Evolutionary conservation across 2,888 invertebrate genomes (phyloP).

Genomic region (Chymomyza caudatula): DNA sequence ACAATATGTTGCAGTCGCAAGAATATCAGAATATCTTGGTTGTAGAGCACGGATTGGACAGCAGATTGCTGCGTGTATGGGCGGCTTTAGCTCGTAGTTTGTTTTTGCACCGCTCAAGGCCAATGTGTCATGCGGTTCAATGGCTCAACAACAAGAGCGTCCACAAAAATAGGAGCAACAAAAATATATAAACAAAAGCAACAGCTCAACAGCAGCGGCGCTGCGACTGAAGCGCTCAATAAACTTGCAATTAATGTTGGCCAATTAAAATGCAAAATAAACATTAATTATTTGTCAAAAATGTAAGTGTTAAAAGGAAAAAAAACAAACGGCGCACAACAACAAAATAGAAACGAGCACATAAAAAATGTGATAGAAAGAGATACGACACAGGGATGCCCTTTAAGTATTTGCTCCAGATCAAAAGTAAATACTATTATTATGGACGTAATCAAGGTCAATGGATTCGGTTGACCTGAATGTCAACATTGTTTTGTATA

Average conservation of each 20-base stretch:
- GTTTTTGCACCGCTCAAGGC: slow-evolving; percentile 39
- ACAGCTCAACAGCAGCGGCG: slow-evolving; percentile 15
- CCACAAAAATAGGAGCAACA: slow-evolving; percentile 21
- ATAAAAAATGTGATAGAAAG: neutral
- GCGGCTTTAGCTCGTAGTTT: neutral
- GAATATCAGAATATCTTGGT: too few relatives aligned
- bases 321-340: neutral
- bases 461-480: too few relatives aligned
- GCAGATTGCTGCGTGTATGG: too few relatives aligned
- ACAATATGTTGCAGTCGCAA: too few relatives aligned
- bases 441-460: too few relatives aligned
- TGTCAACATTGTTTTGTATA: too few relatives aligned
- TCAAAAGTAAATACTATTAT: too few relatives aligned
- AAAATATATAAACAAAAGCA: neutral
- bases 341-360: neutral
- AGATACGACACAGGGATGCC: too few relatives aligned
- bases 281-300: slow-evolving; percentile 69
- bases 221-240: slow-evolving; percentile 47
- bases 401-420: neutral
- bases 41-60: too few relatives aligned
- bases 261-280: slow-evolving; percentile 72
- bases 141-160: slow-evolving; percentile 35
- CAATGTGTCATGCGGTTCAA: slow-evolving; percentile 43
- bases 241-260: slow-evolving; percentile 71
- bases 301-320: slow-evolving; percentile 33